phyloP scores from a whole-genome alignment of 2,113 vertebrate species.

The Phycodurus eques region DNA sequence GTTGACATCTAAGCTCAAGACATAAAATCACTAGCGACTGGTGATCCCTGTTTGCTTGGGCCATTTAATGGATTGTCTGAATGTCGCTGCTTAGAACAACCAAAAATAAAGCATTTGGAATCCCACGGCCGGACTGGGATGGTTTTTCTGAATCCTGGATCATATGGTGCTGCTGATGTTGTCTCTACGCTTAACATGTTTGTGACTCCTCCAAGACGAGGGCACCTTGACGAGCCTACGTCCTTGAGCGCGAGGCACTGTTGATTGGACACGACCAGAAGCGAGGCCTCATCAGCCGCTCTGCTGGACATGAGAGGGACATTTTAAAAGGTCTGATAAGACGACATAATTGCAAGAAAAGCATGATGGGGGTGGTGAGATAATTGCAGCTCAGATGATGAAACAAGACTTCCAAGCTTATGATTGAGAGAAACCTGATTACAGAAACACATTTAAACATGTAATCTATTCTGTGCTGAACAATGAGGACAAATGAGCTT shows the following conservation, averaged over 20 bases:
- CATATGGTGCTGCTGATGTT: background rate
- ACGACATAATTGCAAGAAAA: conserved; percentile 16
- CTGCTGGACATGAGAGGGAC: conserved; percentile 15
- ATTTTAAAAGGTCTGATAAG: conserved; percentile 17
- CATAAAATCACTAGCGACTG: background rate
- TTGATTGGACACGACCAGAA: background rate
- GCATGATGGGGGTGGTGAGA: background rate
- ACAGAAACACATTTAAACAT: background rate
- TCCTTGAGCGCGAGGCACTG: background rate
- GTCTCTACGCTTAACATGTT: conserved; percentile 23
- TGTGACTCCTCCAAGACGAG: conserved; percentile 22
- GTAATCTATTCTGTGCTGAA: background rate
- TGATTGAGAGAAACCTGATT: conserved; percentile 11
- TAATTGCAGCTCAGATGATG: conserved; percentile 27
- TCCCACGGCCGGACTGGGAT: background rate
- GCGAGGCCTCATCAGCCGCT: conserved; percentile 8
- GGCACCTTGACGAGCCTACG: background rate
- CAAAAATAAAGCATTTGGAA: background rate
- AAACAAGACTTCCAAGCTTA: background rate
- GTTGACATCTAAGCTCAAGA: background rate
- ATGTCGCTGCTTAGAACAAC: background rate
- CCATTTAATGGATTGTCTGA: background rate
- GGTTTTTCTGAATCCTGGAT: background rate
- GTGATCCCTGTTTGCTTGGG: background rate
- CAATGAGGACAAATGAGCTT: conserved; percentile 8